These are phyloP conservation scores for Diaprepes abbreviatus DNA, from an alignment of 2,888 invertebrate species.

Conservation along the genomic window DNA sequence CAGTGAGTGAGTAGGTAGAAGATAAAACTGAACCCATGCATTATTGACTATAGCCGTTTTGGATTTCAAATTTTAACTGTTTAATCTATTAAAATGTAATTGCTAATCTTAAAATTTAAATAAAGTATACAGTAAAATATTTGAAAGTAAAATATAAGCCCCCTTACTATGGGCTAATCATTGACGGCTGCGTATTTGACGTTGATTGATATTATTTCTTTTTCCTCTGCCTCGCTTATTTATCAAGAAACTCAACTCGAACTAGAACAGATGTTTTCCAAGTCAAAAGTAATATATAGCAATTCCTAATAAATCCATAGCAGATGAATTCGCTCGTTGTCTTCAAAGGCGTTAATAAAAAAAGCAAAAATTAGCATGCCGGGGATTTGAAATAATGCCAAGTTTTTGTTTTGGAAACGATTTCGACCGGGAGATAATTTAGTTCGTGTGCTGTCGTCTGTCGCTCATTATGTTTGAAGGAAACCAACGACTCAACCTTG, in stretches of 20 bases:
- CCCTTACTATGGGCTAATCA: no score
- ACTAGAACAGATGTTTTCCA: constrained; percentile 1
- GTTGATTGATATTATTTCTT: no score
- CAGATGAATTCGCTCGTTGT: constrained; percentile 20
- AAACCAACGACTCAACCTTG: background rate
- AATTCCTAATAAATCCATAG: constrained; percentile 5
- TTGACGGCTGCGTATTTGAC: no score
- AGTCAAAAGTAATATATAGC: background rate
- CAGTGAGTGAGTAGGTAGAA: no score
- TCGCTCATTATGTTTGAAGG: constrained; percentile 8
- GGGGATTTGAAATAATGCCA: constrained; percentile 29
- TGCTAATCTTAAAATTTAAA: no score
- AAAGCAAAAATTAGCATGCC: constrained; percentile 13
- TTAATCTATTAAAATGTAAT: no score
- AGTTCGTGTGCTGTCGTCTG: background rate
- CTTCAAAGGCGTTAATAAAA: constrained; percentile 25
- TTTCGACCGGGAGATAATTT: constrained; percentile 7
- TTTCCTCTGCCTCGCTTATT: background rate
- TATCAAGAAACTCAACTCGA: background rate
- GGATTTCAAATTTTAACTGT: no score
- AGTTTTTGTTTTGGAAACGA: constrained; percentile 22
- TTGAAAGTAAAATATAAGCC: no score
- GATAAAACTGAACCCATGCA: no score
- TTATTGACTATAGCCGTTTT: no score
- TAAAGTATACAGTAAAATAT: no score